Evolutionary conservation across 1,140 invertebrate species (phyloP).

Genomic region (Drosophila ficusphila): DNA sequence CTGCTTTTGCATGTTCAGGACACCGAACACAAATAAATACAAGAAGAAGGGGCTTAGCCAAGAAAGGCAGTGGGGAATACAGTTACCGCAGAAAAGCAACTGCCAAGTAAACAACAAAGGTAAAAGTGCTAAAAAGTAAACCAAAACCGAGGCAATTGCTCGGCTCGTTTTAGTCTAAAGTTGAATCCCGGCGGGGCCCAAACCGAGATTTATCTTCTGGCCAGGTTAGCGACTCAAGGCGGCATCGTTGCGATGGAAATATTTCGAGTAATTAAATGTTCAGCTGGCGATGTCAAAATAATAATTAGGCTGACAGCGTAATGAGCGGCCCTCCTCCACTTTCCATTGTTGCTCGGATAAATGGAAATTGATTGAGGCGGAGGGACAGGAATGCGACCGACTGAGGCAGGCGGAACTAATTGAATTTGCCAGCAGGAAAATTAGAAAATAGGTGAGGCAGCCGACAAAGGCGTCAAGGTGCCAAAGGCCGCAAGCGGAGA

Average conservation of each 20-base stretch:
- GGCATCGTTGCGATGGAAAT: conserved; percentile 38
- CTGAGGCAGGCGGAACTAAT: conserved; percentile 36
- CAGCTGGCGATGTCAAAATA: conserved; percentile 67
- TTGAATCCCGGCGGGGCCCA: conserved; percentile 1
- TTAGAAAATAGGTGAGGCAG: conserved; percentile 38
- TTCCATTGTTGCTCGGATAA: conserved; percentile 23
- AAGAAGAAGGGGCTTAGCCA: conserved; percentile 6
- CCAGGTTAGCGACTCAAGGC: conserved; percentile 5
- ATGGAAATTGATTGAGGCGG: conserved; percentile 41
- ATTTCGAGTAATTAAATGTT: conserved; percentile 73
- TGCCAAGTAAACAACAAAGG: conserved; percentile 57
- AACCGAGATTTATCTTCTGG: background rate
- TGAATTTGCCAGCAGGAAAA: conserved; percentile 45
- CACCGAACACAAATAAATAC: conserved; percentile 33
- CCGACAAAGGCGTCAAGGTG: conserved; percentile 32
- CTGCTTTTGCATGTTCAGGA: conserved; percentile 2
- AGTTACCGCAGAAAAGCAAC: conserved; percentile 41
- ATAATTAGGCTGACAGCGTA: conserved; percentile 74
- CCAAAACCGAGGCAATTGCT: conserved; percentile 28
- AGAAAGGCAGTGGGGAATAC: conserved; percentile 24
- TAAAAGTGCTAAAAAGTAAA: conserved; percentile 47
- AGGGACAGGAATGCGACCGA: background rate
- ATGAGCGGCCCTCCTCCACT: conserved; percentile 33
- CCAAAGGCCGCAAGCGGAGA: conserved; percentile 27
- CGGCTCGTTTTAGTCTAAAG: conserved; percentile 27